phyloP scores from a whole-genome alignment of 2,113 vertebrate species.

The Poeciliopsis occidentalis region DNA sequence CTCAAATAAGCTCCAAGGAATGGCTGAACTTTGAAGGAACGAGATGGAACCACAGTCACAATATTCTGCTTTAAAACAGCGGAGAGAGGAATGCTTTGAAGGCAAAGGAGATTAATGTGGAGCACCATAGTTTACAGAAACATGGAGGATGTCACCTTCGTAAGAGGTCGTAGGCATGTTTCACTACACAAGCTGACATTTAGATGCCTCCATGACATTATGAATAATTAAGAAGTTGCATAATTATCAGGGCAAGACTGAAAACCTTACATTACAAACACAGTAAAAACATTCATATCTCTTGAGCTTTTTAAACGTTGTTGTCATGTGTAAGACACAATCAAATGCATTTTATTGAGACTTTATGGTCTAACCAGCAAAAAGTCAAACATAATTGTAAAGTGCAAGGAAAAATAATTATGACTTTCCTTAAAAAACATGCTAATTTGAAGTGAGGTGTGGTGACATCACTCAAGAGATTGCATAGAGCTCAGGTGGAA shows the following conservation, averaged over 20 bases:
- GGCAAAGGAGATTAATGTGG: slow-evolving; percentile 22
- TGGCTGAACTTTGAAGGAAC: slow-evolving; percentile 7
- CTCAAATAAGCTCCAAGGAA: slow-evolving; percentile 29
- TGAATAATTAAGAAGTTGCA: background rate
- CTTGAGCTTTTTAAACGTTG: background rate
- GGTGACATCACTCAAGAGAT: too few species aligned
- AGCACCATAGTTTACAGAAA: slow-evolving; percentile 16
- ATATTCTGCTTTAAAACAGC: slow-evolving; percentile 31
- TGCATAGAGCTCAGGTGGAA: too few species aligned
- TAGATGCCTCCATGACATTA: background rate
- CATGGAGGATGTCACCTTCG: slow-evolving; percentile 8
- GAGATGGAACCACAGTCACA: slow-evolving; percentile 26
- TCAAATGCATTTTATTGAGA: background rate
- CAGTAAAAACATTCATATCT: background rate
- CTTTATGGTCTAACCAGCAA: background rate
- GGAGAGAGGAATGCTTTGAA: slow-evolving; percentile 49
- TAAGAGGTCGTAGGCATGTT: slow-evolving; percentile 14
- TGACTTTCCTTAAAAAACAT: background rate
- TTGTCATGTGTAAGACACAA: background rate
- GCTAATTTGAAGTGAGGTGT: background rate
- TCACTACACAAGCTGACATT: background rate
- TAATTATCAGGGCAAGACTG: background rate
- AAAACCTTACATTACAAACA: background rate
- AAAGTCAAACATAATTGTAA: background rate
- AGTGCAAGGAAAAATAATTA: background rate